Evolutionary conservation across 2,888 invertebrate genomes (phyloP), one percentile per base, ranked within the genome.

Genomic region (Augiades crinisus): DNA sequence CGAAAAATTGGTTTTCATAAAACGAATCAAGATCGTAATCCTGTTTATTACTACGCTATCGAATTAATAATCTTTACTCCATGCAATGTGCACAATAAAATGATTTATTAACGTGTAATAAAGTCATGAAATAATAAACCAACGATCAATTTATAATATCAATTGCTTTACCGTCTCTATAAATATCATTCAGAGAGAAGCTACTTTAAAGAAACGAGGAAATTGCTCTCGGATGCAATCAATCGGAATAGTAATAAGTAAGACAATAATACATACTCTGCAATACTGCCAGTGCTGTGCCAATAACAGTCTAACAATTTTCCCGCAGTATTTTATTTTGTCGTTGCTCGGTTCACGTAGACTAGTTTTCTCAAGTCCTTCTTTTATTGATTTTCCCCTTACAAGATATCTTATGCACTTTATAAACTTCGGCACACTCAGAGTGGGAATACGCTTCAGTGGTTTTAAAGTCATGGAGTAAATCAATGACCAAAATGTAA

Each of bases 191-290:
- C 12, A 45, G 8, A 22, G 22, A n/a, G 33, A 41, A 38, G 5
- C 24, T 10, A 50, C 17, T 43, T 50, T 50, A 34, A 50, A 43
- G 13, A 27, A 43, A 43, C 36, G 43, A 36, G 49, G 43, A 50
- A 50, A 50, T 43, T 43, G 49, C 49, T 50, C 43, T 30, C 49
- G 49, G 49, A 50, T 50, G 43, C 36, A 50, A 43, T 50, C 49
- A 50, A 50, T 50, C 27, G 49, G 43, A 50, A 50, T 43, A 50
- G 27, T 43, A 50, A 43, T 50, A 43, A 50, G 43, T 50, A 50
- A 50, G 50, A 50, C 34, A 50, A 50, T 50, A 36, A 50, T 30
- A 50, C 22, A 50, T 50, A 36, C 41, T 34, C 17, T 14, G 24
- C 19, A 27, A 30, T 22, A 34, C 34, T 10, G 34, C 22, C 33